Evolutionary conservation across 2,797 vertebrate species (phyloP).

Genomic region (Gouania willdenowi): DNA sequence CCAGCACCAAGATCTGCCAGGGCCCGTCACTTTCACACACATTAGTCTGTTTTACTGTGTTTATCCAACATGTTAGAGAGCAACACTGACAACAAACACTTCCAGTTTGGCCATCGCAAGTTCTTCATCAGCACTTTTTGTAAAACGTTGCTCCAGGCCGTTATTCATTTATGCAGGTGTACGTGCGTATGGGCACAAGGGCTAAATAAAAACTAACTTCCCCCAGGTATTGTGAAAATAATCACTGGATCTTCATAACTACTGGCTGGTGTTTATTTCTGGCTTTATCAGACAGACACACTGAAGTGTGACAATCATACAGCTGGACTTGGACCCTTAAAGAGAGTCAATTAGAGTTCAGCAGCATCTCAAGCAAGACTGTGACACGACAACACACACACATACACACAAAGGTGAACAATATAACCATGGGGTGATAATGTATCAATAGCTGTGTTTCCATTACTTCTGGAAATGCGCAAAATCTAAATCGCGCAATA

Average conservation of each 20-base stretch:
- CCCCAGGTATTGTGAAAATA: conserved; percentile 1
- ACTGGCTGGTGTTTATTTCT: conserved; percentile 11
- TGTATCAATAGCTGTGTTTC: too few relatives aligned
- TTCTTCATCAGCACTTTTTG: conserved; percentile 41
- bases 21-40: conserved; percentile 23
- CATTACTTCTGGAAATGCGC: too few relatives aligned
- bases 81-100: conserved; percentile 55
- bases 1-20: conserved; percentile 24
- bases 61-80: conserved; percentile 29
- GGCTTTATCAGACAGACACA: conserved; percentile 2
- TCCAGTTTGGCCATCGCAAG: conserved; percentile 24
- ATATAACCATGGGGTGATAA: too few relatives aligned
- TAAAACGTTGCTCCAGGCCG: conserved; percentile 37
- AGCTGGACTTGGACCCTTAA: conserved; percentile 33
- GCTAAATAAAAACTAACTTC: not conserved
- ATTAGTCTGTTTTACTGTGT: conserved; percentile 11
- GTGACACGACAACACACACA: conserved; percentile 33
- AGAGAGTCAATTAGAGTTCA: conserved; percentile 59
- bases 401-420: too few relatives aligned
- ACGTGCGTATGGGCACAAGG: conserved; percentile 13
- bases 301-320: conserved; percentile 37
- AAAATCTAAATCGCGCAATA: too few relatives aligned
- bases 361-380: conserved; percentile 48
- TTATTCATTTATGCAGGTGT: conserved; percentile 25
- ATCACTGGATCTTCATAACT: conserved; percentile 5